phyloP scores from a whole-genome alignment of 2,797 vertebrate genomes.

The Rousettus madagascariensis region DNA sequence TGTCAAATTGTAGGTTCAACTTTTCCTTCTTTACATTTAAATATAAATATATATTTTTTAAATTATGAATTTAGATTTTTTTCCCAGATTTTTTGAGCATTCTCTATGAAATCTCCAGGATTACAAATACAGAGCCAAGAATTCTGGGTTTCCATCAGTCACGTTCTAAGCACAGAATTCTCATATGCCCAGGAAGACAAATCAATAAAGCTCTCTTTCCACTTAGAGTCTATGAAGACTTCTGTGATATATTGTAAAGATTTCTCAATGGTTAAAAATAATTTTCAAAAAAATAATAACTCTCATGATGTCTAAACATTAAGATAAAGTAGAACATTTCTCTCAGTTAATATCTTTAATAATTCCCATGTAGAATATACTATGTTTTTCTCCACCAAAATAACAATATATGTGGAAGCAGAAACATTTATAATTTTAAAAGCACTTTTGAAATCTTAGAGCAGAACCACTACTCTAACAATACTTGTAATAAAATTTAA shows the following conservation, averaged over 20 bases:
- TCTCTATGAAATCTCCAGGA: slow-evolving; percentile 32
- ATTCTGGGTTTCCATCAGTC: background rate
- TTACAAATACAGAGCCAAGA: slow-evolving; percentile 3
- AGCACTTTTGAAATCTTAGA: slow-evolving; percentile 67
- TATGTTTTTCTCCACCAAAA: slow-evolving; percentile 51
- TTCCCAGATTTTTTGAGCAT: slow-evolving; percentile 18
- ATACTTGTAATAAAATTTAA: slow-evolving; percentile 68
- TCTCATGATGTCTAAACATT: slow-evolving; percentile 54
- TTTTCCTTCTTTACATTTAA: slow-evolving; percentile 76
- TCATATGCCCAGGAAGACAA: background rate
- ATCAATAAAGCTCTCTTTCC: slow-evolving; percentile 37
- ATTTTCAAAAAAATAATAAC: slow-evolving; percentile 70
- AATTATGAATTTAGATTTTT: slow-evolving; percentile 55
- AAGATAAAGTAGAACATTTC: slow-evolving; percentile 67
- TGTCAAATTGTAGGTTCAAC: slow-evolving; percentile 67
- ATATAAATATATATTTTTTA: slow-evolving; percentile 80
- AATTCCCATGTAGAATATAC: slow-evolving; percentile 52
- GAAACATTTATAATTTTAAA: slow-evolving; percentile 58
- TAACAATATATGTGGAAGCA: slow-evolving; percentile 42
- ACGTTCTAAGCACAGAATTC: slow-evolving; percentile 26
- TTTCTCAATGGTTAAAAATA: slow-evolving; percentile 45
- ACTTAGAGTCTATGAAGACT: slow-evolving; percentile 60
- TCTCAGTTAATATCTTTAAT: slow-evolving; percentile 54
- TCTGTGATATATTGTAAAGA: slow-evolving; percentile 65
- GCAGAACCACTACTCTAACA: slow-evolving; percentile 62